Evolutionary conservation across 2,113 vertebrate species (phyloP), one percentile per base, ranked within the genome.

Genomic region (Aphyosemion australe): DNA sequence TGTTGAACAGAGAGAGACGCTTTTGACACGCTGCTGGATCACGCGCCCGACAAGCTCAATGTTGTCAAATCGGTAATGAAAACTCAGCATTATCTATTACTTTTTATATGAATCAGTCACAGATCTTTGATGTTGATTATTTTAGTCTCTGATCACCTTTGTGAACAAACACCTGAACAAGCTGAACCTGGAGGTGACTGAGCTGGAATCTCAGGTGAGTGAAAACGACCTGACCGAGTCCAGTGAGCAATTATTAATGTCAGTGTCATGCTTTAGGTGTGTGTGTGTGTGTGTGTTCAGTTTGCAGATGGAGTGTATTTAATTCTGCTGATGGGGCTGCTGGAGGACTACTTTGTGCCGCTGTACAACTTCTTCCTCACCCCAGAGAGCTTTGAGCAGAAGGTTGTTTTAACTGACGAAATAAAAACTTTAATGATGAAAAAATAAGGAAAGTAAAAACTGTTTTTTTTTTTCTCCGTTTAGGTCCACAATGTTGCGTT

Each of bases 111-210:
- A 19, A n/a, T 21, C 9, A 45, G 3, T 18, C 12, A 55, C 37
- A 2, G 6, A 10, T 2, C 14, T 69, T 14, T 15, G 2, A 0
- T 37, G 15, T 83, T 4, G 3, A 26, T 26, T 26, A 47, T 46
- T 0, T 61, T 82, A 99, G 97, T 98, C 96, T 9, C 96, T 99
- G 75, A 99, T 99, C 89, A 98, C 97, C 2, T 99, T 99, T 31
- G 97, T 99, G 69, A 99, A 99, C 91, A 99, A 99, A 85, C 97
- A 99, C 78, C 92, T 99, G 82, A 99, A 99, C 88, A 99, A 99
- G 73, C 60, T 99, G 85, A 99, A 99, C 87, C 86, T 99, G 88
- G 97, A 99, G 83, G 97, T 99, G 52, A 96, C 96, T 26, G 97
- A 99, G 85, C 93, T 99, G 89, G 97, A 99, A 86, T 95, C 97